Evolutionary conservation across 2,888 invertebrate species (phyloP).

Genomic region (Clanis bilineata): DNA sequence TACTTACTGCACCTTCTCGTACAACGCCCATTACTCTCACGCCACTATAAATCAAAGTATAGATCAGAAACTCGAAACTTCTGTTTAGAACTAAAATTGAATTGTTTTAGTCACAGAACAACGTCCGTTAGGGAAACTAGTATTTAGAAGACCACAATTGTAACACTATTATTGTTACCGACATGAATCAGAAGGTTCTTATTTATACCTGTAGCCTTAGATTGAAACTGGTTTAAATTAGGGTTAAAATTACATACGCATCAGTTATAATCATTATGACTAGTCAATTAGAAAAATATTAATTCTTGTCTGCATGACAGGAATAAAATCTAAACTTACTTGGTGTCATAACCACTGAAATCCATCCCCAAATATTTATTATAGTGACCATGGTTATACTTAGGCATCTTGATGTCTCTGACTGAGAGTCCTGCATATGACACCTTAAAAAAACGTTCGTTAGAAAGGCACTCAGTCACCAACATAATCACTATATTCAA

Average conservation of each 20-base stretch:
- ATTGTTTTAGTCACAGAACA: not conserved
- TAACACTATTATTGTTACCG: too few relatives aligned
- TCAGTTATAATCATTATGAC: not conserved
- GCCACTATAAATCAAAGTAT: constrained; percentile 42
- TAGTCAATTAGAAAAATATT: too few relatives aligned
- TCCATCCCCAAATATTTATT: constrained; percentile 46
- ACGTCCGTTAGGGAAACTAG: not conserved
- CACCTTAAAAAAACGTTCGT: constrained; percentile 37
- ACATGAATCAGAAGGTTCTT: too few relatives aligned
- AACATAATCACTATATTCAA: too few relatives aligned
- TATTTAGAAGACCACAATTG: too few relatives aligned
- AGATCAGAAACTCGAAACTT: not conserved
- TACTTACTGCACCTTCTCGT: constrained; percentile 74
- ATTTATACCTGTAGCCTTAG: too few relatives aligned
- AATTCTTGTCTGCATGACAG: too few relatives aligned
- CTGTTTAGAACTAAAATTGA: not conserved
- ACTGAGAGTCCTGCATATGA: constrained; percentile 44
- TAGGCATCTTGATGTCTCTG: constrained; percentile 40
- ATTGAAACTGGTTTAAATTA: too few relatives aligned
- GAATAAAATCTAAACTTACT: too few relatives aligned
- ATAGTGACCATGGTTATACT: constrained; percentile 21
- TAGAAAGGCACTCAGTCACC: not conserved
- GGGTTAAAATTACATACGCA: too few relatives aligned
- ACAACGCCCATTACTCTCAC: constrained; percentile 85
- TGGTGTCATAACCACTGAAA: constrained; percentile 49